Percentiles rank a stretch among this genome's conserved stretches.
phyloP scores from a whole-genome alignment of 2,113 vertebrate species.

The Paramormyrops kingsleyae region DNA sequence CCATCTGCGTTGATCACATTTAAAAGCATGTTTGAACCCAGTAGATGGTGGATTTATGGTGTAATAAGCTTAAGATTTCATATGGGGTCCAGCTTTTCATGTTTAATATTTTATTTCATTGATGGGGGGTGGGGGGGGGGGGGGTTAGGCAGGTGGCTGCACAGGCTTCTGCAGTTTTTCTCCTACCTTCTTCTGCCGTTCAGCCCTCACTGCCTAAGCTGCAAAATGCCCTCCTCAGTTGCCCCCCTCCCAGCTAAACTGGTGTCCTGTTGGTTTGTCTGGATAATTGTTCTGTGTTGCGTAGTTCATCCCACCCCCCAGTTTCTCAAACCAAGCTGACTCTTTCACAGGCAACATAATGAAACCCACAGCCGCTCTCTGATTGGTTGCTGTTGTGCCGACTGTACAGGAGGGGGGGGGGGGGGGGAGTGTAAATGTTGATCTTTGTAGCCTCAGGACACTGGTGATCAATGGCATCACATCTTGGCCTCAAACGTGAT shows the following conservation, averaged over 20 bases:
- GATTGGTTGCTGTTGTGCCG: not conserved
- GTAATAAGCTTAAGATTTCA: not conserved
- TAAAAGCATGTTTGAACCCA: not conserved
- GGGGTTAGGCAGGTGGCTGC: not conserved
- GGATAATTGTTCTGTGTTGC: not conserved
- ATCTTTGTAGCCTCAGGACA: not conserved
- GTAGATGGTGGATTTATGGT: not conserved
- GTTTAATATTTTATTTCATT: not conserved
- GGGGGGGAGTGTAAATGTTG: not conserved
- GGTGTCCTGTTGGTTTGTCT: not conserved
- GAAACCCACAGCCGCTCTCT: not conserved
- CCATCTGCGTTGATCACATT: not conserved
- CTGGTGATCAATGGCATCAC: not conserved
- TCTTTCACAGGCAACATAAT: not conserved
- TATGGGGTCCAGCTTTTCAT: not conserved
- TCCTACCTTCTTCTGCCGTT: not conserved
- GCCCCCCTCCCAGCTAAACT: not conserved
- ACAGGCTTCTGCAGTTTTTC: not conserved
- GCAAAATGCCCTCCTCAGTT: not conserved
- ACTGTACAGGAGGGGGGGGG: not conserved
- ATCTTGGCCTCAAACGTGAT: not conserved
- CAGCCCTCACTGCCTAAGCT: not conserved
- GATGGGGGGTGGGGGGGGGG: not conserved
- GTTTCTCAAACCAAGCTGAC: not conserved
- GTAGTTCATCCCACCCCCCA: not conserved